phyloP scores from a whole-genome alignment of 2,888 invertebrate species.

The Tenthredo notha region DNA sequence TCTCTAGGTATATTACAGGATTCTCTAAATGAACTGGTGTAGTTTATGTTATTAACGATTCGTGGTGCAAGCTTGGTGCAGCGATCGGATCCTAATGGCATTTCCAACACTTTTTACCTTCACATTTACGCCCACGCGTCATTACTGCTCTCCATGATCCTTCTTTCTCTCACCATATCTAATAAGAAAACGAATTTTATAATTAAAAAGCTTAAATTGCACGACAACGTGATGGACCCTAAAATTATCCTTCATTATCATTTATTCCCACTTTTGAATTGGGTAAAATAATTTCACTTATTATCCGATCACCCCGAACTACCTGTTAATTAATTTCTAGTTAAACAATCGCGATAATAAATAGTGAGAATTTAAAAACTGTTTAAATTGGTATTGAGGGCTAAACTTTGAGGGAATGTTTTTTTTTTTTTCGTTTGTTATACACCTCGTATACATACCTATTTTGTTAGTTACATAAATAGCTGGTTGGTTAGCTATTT shows the following conservation, averaged over 20 bases:
- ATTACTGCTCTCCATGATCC: neutral
- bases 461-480: slow-evolving; percentile 10
- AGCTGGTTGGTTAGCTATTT: neutral
- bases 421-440: too few relatives aligned
- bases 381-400: too few relatives aligned
- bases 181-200: slow-evolving; percentile 55
- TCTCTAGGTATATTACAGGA: neutral
- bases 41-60: neutral
- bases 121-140: slow-evolving; percentile 61
- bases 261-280: neutral
- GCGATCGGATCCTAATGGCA: slow-evolving; percentile 64
- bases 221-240: neutral
- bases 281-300: neutral
- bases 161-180: slow-evolving; percentile 61
- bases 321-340: neutral
- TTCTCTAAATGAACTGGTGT: neutral
- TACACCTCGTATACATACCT: neutral
- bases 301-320: neutral
- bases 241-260: neutral
- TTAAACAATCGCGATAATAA: neutral
- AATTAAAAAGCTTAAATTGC: neutral
- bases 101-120: slow-evolving; percentile 65
- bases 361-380: too few relatives aligned
- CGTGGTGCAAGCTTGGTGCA: neutral
- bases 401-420: too few relatives aligned